Evolutionary conservation across 2,888 invertebrate genomes (phyloP).

Genomic region (Globia sparganii): DNA sequence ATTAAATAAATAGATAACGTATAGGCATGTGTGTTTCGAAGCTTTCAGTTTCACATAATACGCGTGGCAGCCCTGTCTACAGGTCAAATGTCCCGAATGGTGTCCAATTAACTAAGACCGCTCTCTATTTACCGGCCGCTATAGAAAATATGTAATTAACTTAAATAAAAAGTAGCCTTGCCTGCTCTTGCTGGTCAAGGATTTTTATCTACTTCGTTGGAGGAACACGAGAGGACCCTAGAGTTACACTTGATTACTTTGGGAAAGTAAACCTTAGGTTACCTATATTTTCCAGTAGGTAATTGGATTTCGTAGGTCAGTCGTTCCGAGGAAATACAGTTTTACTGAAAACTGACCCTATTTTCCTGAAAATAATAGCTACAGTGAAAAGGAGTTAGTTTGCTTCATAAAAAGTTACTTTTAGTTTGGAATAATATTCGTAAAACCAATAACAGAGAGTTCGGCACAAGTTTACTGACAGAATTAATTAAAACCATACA

Average conservation of each 20-base stretch:
- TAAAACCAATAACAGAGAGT: constrained; percentile 16
- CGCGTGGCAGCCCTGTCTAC: constrained; percentile 54
- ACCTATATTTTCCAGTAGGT: constrained; percentile 20
- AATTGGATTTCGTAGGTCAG: constrained; percentile 12
- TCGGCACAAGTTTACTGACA: constrained; percentile 2
- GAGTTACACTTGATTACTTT: constrained; percentile 27
- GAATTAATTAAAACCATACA: constrained; percentile 23
- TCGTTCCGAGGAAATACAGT: constrained; percentile 14
- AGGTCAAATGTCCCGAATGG: constrained; percentile 70
- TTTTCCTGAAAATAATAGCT: background rate
- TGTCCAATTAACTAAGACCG: constrained; percentile 69
- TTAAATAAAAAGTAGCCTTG: constrained; percentile 50
- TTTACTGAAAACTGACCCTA: background rate
- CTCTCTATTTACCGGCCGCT: constrained; percentile 63
- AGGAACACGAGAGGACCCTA: constrained; percentile 10
- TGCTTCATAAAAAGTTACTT: background rate
- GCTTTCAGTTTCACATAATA: background rate
- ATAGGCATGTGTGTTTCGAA: background rate
- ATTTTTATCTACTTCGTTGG: constrained; percentile 29
- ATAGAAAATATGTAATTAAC: constrained; percentile 62
- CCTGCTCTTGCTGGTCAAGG: constrained; percentile 40
- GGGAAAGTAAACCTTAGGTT: constrained; percentile 1
- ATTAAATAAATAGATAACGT: background rate
- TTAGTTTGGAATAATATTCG: background rate
- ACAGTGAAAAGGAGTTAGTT: background rate